Conservation (phyloP, 2,888 invertebrate genomes). For the Papilio protenor region DNA sequence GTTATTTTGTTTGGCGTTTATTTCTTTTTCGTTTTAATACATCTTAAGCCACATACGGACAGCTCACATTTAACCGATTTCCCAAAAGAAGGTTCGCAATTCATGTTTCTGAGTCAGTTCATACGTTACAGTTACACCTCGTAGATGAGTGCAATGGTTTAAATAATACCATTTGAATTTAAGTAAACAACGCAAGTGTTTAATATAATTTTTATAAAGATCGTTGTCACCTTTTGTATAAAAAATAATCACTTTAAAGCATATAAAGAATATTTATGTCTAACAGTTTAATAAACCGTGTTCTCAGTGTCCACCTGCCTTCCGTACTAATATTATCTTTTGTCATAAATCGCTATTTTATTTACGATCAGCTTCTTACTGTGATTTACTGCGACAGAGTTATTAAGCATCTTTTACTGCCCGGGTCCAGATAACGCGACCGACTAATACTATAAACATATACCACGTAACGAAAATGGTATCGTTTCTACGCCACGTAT, state of each 20-base stretch:
- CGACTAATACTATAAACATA: slow-evolving; percentile 1
- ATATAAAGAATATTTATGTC: neutral
- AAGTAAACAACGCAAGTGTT: no score
- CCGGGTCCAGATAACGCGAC: slow-evolving; percentile 29
- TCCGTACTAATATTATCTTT: slow-evolving; percentile 56
- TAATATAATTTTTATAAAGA: no score
- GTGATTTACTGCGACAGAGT: slow-evolving; percentile 74
- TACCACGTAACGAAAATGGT: neutral
- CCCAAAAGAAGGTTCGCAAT: no score
- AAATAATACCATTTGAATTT: no score
- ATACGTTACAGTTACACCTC: no score
- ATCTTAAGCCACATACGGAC: no score
- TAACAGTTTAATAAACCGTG: slow-evolving; percentile 14
- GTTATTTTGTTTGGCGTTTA: no score
- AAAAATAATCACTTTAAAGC: neutral
- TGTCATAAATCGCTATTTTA: slow-evolving; percentile 75
- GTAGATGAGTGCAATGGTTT: no score
- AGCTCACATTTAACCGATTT: no score
- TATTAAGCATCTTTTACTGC: slow-evolving; percentile 53
- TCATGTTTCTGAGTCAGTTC: no score
- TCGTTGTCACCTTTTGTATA: neutral
- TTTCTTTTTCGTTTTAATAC: neutral
- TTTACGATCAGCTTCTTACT: slow-evolving; percentile 75
- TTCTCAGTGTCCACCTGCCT: slow-evolving; percentile 54
- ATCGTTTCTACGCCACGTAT: no score